Base-by-base conservation (phyloP, 2,113 vertebrate genomes). In the Gymnarchus niloticus region DNA sequence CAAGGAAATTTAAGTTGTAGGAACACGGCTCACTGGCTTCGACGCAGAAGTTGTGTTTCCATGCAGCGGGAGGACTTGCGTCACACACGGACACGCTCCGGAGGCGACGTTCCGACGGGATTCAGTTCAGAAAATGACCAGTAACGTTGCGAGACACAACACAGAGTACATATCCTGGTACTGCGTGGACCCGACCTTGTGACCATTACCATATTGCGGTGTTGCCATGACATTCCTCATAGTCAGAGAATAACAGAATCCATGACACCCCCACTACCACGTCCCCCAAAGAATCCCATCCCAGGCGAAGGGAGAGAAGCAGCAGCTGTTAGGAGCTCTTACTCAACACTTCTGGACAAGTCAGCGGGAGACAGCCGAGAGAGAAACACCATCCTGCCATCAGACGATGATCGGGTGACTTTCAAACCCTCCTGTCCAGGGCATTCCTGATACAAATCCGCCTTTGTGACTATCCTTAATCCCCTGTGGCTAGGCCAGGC, bases 151-250 rank as follows among this genome's bases (percentile, higher is more conserved):
- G n/a, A n/a, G n/a, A n/a, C n/a, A n/a, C n/a, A 54, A 6, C 14
- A 14, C 52, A 7, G 52, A 7, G 14, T 14, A 54, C 6, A 6
- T 54, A 54, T 14, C 52, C 52, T 7, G 14, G 52, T 6, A 54
- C 52, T 7, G 14, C 52, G 6, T 54, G 52, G 91, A 86, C 93
- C 90, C 91, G 56, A 8, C 88, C 91, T 83, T 91, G 89, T 93
- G 94, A 94, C 92, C 93, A 91, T 92, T 90, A 93, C 90, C 90
- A 91, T 90, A 91, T 91, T 89, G 88, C 89, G 89, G 87, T 6
- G 93, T 95, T 94, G 92, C 95, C 95, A 95, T 95, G 93, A 94
- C 33, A 87, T 94, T 65, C 83, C 92, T 93, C 91, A 88, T 91
- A 88, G 12, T 17, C 3, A 57, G 17, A 46, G 37, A 8, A 33